Evolutionary conservation across 2,797 vertebrate species (phyloP), one percentile per base, ranked within the genome.

Genomic region (Oceanodroma leucorhoa): DNA sequence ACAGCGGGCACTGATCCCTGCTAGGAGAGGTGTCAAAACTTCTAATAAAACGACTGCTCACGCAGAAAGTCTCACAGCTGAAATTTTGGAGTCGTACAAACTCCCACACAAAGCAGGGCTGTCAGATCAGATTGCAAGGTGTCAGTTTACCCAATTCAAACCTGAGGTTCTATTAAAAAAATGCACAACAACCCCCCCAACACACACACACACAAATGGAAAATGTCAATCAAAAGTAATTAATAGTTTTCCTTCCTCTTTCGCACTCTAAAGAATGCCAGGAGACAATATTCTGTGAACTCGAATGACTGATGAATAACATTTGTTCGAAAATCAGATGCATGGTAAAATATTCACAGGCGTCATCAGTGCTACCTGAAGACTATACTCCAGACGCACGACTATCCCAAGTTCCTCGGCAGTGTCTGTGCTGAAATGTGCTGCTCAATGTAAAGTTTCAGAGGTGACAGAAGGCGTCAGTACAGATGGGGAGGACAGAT

Each of bases 221-320:
- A 94, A 84, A 93, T 15, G 60, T 78, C 89, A 95, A 92, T 96
- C 69, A 95, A 91, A 97, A 94, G 84, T 79, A 92, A 97, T 95
- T 91, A 90, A 91, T 82, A 79, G 93, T 67, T 90, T 67, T 89
- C 51, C 38, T 83, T 95, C 90, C 83, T 89, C 86, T 77, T 92
- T 84, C 11, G 8, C 66, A 89, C 60, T 88, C 76, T 38, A 61
- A 94, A 95, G 77, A 95, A 85, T 73, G 83, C 81, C 61, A 90
- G 29, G 54, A 94, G 91, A 96, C 86, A 87, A 85, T 71, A 85
- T 92, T 87, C 93, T 48, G 57, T 46, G 89, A 94, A 90, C 86
- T 93, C 64, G 9, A 95, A 66, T 11, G 21, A 80, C 72, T 87
- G 93, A 89, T 90, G 81, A 94, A 53, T 89, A 95, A 94, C 91